Evolutionary conservation across 2,797 vertebrate species (phyloP).

Genomic region (Psittacula derbiana): DNA sequence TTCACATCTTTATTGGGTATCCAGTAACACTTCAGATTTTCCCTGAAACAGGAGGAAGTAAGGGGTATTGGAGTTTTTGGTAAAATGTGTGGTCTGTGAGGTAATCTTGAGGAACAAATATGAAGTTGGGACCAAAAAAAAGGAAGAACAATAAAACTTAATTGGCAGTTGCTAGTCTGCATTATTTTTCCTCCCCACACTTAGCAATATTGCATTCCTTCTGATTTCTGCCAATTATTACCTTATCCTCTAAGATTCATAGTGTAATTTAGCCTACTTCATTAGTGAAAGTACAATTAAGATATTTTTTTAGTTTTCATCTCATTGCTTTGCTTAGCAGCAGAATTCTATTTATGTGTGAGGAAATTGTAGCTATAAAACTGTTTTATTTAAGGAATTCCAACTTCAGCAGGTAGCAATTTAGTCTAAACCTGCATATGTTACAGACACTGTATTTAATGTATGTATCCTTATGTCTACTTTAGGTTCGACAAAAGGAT

Average conservation of each 20-base stretch:
- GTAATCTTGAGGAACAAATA: background rate
- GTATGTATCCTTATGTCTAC: background rate
- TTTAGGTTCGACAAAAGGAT: background rate
- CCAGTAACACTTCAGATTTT: background rate
- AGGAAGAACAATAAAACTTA: background rate
- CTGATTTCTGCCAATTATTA: background rate
- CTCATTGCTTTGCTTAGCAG: background rate
- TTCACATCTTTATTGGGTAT: background rate
- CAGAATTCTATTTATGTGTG: background rate
- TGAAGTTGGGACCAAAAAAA: background rate
- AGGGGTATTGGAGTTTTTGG: background rate
- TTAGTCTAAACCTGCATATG: background rate
- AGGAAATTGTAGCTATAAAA: background rate
- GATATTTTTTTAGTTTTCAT: background rate
- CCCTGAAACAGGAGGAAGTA: background rate
- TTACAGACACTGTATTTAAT: background rate
- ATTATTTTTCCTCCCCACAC: background rate
- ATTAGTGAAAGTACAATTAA: background rate
- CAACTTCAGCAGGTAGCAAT: background rate
- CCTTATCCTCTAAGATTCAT: background rate
- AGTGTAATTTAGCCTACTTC: background rate
- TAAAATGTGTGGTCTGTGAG: background rate
- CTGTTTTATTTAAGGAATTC: slow-evolving; percentile 13
- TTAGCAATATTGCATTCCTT: background rate
- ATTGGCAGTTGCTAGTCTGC: background rate